Percentiles rank a stretch among this genome's conserved stretches.
Conservation (phyloP, 2,797 vertebrate species). For the Oryzias sinensis region DNA sequence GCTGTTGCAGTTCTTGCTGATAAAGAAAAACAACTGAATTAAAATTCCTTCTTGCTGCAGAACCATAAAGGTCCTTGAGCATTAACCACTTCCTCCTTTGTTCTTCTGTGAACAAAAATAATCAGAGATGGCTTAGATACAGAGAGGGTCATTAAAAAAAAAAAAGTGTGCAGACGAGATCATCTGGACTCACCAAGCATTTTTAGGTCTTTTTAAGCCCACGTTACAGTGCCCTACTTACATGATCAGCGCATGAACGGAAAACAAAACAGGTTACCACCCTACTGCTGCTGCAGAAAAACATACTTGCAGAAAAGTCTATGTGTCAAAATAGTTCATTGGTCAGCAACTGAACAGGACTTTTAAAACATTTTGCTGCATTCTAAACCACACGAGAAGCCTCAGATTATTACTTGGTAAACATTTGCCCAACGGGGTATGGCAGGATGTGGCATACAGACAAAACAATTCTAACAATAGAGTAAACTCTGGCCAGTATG, state of each 20-base stretch:
- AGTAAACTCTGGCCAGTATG: slow-evolving; percentile 40
- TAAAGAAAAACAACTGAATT: slow-evolving; percentile 5
- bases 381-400: slow-evolving; percentile 14
- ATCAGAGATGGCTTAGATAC: slow-evolving; percentile 5
- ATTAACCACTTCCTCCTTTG: not conserved
- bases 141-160: not conserved
- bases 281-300: slow-evolving; percentile 3
- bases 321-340: slow-evolving; percentile 24
- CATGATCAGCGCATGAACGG: slow-evolving; percentile 11
- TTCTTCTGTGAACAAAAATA: slow-evolving; percentile 11
- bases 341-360: not conserved
- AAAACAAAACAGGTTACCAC: slow-evolving; percentile 8
- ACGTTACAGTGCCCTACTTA: not conserved
- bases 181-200: not conserved
- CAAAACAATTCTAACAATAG: slow-evolving; percentile 61
- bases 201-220: not conserved
- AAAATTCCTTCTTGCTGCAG: slow-evolving; percentile 8
- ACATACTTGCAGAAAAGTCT: slow-evolving; percentile 25
- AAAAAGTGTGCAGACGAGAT: slow-evolving; percentile 2
- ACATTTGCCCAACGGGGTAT: slow-evolving; percentile 45
- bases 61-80: not conserved
- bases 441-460: slow-evolving; percentile 66
- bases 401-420: slow-evolving; percentile 36
- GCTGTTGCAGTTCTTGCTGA: slow-evolving; percentile 2
- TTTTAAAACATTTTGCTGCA: slow-evolving; percentile 9